Evolutionary conservation across 1,140 invertebrate species (phyloP).

Genomic region (Drusus annulatus): DNA sequence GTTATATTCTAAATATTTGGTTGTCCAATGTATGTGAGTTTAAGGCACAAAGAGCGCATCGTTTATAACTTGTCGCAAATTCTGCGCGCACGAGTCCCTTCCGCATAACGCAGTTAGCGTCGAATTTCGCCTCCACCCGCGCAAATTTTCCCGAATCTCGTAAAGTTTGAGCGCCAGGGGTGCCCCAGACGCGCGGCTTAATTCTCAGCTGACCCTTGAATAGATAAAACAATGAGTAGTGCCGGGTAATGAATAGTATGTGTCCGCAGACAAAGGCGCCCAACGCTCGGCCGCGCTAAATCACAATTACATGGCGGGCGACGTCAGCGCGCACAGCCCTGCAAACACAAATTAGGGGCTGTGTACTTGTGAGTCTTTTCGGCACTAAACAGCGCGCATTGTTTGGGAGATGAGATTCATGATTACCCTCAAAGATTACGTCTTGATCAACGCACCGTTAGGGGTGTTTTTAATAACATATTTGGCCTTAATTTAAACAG

Average conservation of each 20-base stretch:
- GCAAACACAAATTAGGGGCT: conserved; percentile 9
- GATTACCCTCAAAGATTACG: not conserved
- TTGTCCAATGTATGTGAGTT: too few species aligned
- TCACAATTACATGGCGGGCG: conserved; percentile 31
- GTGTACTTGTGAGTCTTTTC: not conserved
- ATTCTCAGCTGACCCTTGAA: conserved; percentile 55
- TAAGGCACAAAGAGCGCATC: too few species aligned
- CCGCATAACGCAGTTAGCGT: conserved; percentile 20
- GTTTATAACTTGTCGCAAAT: too few species aligned
- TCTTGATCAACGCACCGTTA: not conserved
- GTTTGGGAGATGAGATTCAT: not conserved
- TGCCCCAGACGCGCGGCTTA: conserved; percentile 24
- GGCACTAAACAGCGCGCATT: not conserved
- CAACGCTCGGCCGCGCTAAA: conserved; percentile 23
- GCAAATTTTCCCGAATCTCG: conserved; percentile 16
- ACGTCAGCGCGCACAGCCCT: conserved; percentile 23
- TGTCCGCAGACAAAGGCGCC: conserved; percentile 48
- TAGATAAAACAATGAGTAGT: conserved; percentile 57
- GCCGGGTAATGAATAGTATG: conserved; percentile 53
- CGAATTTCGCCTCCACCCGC: not conserved
- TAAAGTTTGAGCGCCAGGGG: conserved; percentile 9
- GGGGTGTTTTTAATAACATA: not conserved
- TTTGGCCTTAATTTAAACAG: not conserved
- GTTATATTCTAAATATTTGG: too few species aligned
- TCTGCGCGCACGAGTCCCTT: not conserved